A percentile compares a stretch with the other conserved stretches of the same genome.
Evolutionary conservation across 1,140 invertebrate genomes (phyloP).

Genomic region (Panagrolaimus sp.): DNA sequence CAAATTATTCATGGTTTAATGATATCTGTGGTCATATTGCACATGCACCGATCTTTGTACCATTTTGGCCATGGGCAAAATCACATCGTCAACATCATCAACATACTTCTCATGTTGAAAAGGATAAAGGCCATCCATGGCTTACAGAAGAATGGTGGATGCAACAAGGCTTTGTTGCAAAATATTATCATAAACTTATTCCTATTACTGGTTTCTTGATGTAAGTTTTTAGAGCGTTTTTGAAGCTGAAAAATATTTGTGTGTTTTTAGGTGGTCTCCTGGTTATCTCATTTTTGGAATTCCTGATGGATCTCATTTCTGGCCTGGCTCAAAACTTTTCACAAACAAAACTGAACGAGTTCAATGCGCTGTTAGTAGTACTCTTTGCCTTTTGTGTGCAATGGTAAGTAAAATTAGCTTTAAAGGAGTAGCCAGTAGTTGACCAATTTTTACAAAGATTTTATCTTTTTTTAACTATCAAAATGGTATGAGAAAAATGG

Average conservation of each 20-base stretch:
- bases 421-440: too few species aligned
- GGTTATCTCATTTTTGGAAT: constrained; percentile 40
- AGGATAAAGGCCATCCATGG: constrained; percentile 44
- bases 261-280: constrained; percentile 33
- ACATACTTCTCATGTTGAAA: constrained; percentile 40
- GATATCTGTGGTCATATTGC: constrained; percentile 46
- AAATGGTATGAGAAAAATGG: too few species aligned
- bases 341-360: constrained; percentile 39
- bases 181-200: constrained; percentile 1
- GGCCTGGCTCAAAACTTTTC: constrained; percentile 45
- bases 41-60: constrained; percentile 44
- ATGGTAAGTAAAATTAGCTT: constrained; percentile 27
- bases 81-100: constrained; percentile 40
- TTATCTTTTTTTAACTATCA: too few species aligned
- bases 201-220: too few species aligned
- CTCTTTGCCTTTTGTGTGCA: constrained; percentile 28
- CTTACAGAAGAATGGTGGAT: constrained; percentile 36
- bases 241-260: not conserved
- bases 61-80: constrained; percentile 49
- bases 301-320: constrained; percentile 46
- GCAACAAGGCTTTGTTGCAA: constrained; percentile 18
- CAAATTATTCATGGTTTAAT: constrained; percentile 48
- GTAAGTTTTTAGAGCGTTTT: not conserved
- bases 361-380: constrained; percentile 37
- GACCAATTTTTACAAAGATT: too few species aligned